Evolutionary conservation across 2,797 vertebrate species (phyloP), one percentile per base, ranked within the genome.

Genomic region (Brachyalestes nurse): DNA sequence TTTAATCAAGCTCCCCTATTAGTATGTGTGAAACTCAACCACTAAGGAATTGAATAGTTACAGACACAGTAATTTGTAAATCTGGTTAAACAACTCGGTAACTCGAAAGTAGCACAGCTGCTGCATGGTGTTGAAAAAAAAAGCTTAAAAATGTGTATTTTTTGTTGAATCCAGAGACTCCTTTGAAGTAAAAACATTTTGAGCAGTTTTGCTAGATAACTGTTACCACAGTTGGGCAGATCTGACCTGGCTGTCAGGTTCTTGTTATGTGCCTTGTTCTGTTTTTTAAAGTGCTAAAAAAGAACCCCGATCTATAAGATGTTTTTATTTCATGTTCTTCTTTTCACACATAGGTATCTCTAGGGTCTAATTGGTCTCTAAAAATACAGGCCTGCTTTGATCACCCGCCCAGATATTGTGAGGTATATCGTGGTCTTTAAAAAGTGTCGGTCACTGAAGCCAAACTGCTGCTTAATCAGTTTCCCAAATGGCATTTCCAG

Each of bases 381-480:
- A 81, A 86, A 80, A 85, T 42, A 80, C 77, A 87, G 85, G 75
- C 77, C 70, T 40, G 80, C 82, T 82, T 76, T 86, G 84, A 87
- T 89, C 78, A 87, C 82, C 86, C 75, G 88, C 87, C 70, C 82
- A 84, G 55, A 53, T 81, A 83, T 58, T 81, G 40, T 67, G 73
- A 78, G 62, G 42, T 82, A 79, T 49, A 64, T n/a, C 13, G 23
- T 6, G 42, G 16, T 66, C 45, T 84, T 65, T 47, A 66, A 72
- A 75, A 47, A 79, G 51, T 87, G 72, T 84, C 82, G 82, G 86
- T 70, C 75, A 69, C 60, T 77, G 80, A 87, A 84, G 86, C 84
- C 61, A 83, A 79, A 72, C 61, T 78, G 83, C 89, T 84, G 75
- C 83, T 87, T 86, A 87, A 88, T 85, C 55, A 83, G 80, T 83